Evolutionary conservation across 1,140 invertebrate species (phyloP), one percentile per base, ranked within the genome.

Genomic region (Drosophila sproati): DNA sequence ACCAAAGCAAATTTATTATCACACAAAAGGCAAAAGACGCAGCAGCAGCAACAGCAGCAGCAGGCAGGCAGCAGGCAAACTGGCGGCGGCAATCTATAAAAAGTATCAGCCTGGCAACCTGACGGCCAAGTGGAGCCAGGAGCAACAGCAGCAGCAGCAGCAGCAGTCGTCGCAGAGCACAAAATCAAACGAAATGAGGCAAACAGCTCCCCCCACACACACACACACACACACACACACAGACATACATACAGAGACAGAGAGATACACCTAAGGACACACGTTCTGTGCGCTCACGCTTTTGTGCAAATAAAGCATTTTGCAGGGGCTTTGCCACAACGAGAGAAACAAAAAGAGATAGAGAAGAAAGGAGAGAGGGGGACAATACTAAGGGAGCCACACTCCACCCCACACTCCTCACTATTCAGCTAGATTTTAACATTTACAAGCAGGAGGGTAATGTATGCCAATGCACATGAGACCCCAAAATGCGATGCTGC

Each of bases 1-100:
- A 87, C 83, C 85, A 89, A 80, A 77, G 85, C 85, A 89, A 89
- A 89, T 89, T 89, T 89, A 89, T 89, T 89, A 89, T 89, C 85
- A 81, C 85, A 88, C 83, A 88, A 81, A 78, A 76, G 75, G 71
- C 82, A 78, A 81, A 73, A 82, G 78, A 69, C 63, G 70, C 59
- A 61, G 68, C 20, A 20, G 20, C 20, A 20, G 0, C 20, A 20
- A 1, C 20, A 20, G 20, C 20, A 20, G 20, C 20, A 20, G 20
- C 20, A 20, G 20, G 20, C 20, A 20, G 20, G 20, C 20, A 20
- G 20, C 70, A 76, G 64, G 63, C 75, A 56, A 50, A 79, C 55
- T 60, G 41, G 32, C 39, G 73, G 52, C 61, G 45, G 77, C 81
- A 85, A 85, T 85, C 81, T 85, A 85, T 85, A 85, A 73, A 83